These are phyloP conservation scores for Polymixis flavicincta DNA, from an alignment of 2,888 invertebrate species.

Conservation along the genomic window DNA sequence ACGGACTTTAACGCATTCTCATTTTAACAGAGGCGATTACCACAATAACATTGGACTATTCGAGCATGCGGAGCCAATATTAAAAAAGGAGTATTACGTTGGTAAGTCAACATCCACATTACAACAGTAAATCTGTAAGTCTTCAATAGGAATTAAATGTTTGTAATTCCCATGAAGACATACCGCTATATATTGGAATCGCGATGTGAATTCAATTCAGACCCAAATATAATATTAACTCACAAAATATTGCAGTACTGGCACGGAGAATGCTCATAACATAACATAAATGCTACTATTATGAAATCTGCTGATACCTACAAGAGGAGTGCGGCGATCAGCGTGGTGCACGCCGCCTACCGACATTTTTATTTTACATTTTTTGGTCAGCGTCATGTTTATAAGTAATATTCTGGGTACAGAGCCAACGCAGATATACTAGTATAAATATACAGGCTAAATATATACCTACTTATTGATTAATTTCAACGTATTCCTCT, in stretches of 20 bases:
- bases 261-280: background rate
- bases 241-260: background rate
- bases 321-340: background rate
- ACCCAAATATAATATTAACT: background rate
- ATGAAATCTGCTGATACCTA: background rate
- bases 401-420: too few species aligned
- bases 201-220: background rate
- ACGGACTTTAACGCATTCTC: constrained; percentile 76
- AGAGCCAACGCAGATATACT: too few species aligned
- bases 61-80: constrained; percentile 69
- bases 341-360: too few species aligned
- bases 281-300: background rate
- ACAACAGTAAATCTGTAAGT: background rate
- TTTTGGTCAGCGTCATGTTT: too few species aligned
- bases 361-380: too few species aligned
- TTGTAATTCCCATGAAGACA: background rate
- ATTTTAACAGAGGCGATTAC: constrained; percentile 77
- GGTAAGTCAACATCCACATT: constrained; percentile 50
- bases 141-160: background rate
- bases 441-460: too few species aligned
- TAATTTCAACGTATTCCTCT: too few species aligned
- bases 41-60: constrained; percentile 81
- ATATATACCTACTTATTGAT: too few species aligned
- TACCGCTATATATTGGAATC: background rate
- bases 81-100: constrained; percentile 46